Conservation (phyloP, 2,888 invertebrate species). For the Folsomia candida region DNA sequence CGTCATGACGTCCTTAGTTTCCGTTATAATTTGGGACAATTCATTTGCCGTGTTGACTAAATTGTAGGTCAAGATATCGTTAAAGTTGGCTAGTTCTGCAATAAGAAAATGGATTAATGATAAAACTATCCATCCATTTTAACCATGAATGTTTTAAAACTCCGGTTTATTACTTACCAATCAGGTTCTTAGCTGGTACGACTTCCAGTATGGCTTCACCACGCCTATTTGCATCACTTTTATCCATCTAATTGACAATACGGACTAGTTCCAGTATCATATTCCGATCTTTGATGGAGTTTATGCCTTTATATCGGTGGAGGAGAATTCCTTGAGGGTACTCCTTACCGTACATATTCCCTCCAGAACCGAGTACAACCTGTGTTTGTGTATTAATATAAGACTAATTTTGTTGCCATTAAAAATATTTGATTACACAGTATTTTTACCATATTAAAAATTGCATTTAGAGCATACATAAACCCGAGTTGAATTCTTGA, state of each 20-base stretch:
- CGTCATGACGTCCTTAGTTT: neutral
- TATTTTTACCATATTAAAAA: neutral
- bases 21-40: neutral
- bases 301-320: neutral
- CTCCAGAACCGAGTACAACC: neutral
- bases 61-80: constrained; percentile 6
- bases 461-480: neutral
- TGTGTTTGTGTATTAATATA: too few relatives aligned
- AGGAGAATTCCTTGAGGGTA: neutral
- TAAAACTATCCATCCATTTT: too few relatives aligned
- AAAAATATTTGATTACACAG: too few relatives aligned
- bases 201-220: neutral
- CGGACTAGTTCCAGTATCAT: neutral
- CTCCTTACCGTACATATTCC: too few relatives aligned
- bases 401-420: too few relatives aligned
- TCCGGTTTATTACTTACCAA: neutral
- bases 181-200: neutral
- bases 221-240: neutral
- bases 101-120: neutral
- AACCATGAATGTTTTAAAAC: too few relatives aligned
- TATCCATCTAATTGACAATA: neutral
- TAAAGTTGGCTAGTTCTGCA: neutral
- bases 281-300: neutral
- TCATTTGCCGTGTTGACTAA: neutral
- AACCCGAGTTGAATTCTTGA: neutral